Percentiles rank a stretch among this genome's conserved stretches.
Evolutionary conservation across 2,888 invertebrate genomes (phyloP).

Genomic region (Ashinkailepas kermadecensis): DNA sequence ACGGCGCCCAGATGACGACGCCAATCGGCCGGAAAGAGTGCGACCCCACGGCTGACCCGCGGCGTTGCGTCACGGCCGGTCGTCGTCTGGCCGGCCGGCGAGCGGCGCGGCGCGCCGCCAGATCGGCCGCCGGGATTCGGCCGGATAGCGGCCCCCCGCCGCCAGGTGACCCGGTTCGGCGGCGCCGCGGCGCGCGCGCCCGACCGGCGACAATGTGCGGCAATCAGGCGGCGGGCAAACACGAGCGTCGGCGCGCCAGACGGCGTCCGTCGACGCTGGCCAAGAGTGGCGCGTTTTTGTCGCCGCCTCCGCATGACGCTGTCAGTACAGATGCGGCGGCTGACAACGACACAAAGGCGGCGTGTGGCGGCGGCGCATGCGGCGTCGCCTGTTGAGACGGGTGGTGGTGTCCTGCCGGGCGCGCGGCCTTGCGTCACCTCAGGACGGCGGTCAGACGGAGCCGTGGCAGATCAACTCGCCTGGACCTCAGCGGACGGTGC

Average conservation of each 20-base stretch:
- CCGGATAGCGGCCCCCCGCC: neutral
- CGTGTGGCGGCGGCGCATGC: neutral
- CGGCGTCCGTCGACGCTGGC: neutral
- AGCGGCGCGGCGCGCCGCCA: neutral
- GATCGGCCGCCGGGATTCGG: neutral
- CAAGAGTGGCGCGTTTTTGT: neutral
- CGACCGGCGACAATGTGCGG: neutral
- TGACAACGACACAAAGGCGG: neutral
- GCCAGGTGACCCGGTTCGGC: neutral
- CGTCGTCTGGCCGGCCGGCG: neutral
- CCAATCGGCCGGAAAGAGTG: constrained; percentile 4
- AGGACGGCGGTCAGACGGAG: too few relatives aligned
- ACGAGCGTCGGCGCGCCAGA: neutral
- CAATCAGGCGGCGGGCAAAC: neutral
- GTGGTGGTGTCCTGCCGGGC: too few relatives aligned
- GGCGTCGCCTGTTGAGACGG: too few relatives aligned
- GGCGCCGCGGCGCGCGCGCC: neutral
- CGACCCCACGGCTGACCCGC: neutral
- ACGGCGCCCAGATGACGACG: neutral
- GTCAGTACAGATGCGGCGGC: neutral
- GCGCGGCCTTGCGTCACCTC: too few relatives aligned
- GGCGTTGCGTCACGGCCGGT: neutral
- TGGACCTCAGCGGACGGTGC: too few relatives aligned
- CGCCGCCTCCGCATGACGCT: neutral
- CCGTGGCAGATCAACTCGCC: too few relatives aligned